Evolutionary conservation across 2,797 vertebrate species (phyloP).

Genomic region (Falco biarmicus): DNA sequence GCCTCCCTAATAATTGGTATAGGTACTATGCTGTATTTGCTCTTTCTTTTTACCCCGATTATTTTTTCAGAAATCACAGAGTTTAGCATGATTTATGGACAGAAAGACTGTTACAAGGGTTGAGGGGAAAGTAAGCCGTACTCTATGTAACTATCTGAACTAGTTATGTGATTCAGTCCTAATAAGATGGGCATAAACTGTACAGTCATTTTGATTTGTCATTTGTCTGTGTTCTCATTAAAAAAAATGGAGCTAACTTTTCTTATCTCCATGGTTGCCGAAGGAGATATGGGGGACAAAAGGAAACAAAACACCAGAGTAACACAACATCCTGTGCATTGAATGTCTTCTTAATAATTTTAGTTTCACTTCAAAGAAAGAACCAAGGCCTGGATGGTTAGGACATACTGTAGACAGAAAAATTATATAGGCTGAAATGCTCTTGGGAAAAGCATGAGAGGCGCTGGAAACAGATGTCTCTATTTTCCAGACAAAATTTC

Average conservation of each 20-base stretch:
- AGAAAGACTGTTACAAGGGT: not conserved
- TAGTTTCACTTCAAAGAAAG: not conserved
- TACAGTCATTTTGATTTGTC: not conserved
- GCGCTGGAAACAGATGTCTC: not conserved
- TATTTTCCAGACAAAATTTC: not conserved
- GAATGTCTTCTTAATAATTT: not conserved
- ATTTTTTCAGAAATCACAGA: not conserved
- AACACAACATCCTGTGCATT: not conserved
- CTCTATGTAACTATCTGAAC: not conserved
- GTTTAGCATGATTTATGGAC: not conserved
- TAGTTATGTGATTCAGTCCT: not conserved
- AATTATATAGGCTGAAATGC: not conserved
- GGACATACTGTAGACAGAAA: not conserved
- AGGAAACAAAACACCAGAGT: not conserved
- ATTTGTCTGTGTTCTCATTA: not conserved
- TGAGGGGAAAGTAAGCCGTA: not conserved
- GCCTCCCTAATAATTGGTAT: not conserved
- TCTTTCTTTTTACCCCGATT: not conserved
- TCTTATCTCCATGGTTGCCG: not conserved
- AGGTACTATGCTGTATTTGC: not conserved
- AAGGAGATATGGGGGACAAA: too few relatives aligned
- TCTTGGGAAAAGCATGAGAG: not conserved
- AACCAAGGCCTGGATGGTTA: not conserved
- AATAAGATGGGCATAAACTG: not conserved
- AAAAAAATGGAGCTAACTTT: not conserved